phyloP scores from a whole-genome alignment of 2,113 vertebrate genomes.

The Corapipo altera region DNA sequence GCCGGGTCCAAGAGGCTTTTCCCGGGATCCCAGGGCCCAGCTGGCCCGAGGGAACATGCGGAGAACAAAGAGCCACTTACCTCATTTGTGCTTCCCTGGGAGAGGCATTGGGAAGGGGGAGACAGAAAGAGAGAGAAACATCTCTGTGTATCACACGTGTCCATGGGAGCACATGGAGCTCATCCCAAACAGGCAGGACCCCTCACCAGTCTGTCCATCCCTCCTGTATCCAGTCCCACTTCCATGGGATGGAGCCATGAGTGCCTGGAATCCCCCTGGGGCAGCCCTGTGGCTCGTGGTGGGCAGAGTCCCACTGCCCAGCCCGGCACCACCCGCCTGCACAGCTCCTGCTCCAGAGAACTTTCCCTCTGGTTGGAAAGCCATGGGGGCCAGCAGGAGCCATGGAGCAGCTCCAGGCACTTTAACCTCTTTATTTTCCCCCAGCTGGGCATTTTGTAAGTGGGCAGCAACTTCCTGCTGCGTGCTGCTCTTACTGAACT shows the following conservation, averaged over 20 bases:
- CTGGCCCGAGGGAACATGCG: fast-evolving
- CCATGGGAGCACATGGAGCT: neutral
- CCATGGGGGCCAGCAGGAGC: fast-evolving
- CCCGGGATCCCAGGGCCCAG: neutral
- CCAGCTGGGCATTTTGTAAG: neutral
- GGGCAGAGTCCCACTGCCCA: neutral
- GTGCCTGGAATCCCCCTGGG: neutral
- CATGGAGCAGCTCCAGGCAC: neutral
- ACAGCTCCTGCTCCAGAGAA: neutral
- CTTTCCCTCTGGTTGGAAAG: neutral
- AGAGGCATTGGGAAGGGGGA: slow-evolving; percentile 58
- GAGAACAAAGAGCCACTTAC: slow-evolving; percentile 73
- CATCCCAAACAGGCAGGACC: neutral
- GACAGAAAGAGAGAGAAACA: slow-evolving; percentile 28
- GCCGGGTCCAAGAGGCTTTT: fast-evolving
- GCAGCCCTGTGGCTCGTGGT: fast-evolving
- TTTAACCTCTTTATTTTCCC: neutral
- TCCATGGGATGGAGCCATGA: fast-evolving
- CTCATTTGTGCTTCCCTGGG: slow-evolving; percentile 98
- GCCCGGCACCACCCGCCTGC: neutral
- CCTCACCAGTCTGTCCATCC: neutral
- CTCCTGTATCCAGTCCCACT: neutral
- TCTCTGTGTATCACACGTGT: slow-evolving; percentile 23
- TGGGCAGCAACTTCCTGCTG: neutral
- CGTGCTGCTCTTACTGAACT: neutral